Evolutionary conservation across 1,140 invertebrate species (phyloP), one percentile per base, ranked within the genome.

Genomic region (Drosophila pseudoobscura): DNA sequence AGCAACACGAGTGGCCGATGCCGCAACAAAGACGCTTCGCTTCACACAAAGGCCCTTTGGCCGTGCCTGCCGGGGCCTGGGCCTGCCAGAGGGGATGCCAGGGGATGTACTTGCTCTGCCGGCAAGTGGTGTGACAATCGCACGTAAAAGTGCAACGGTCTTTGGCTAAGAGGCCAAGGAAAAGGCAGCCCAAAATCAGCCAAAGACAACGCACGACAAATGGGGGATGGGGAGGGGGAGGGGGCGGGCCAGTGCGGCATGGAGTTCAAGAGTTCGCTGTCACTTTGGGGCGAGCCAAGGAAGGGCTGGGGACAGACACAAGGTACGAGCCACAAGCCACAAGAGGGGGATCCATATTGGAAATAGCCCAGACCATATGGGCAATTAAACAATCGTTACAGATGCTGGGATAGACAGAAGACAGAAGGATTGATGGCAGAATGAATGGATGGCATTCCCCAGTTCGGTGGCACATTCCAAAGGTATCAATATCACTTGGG

Each of bases 141-240:
- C 84, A 88, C 84, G 84, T 80, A 71, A 84, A 77, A 88, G 84
- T 89, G 79, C 84, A 88, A 80, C 78, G 76, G 79, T 84, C 82
- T 80, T 76, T 63, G 56, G 46, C 45, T 59, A 68, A 68, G 31
- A 11, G 35, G 35, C 35, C 2, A 13, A 39, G 35, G 11, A 13
- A 39, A 39, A 39, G 65, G 46, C 65, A 68, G 65, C 65, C 66
- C 69, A 57, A 68, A 60, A 51, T 31, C n/a, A 39, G 20, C 43
- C 44, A 45, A 26, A 24, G 39, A 26, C 49, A 13, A 58, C 51
- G 55, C 50, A 75, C 52, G 60, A 80, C 57, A 11, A 58, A 29
- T 51, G 29, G 41, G 24, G 45, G 51, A 24, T 7, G 3, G 4
- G 31, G 13, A 35, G 60, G 54, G 26, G 43, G 20, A 15, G 15